Evolutionary conservation across 2,113 vertebrate species (phyloP), one percentile per base, ranked within the genome.

Genomic region (Dunckerocampus dactyliophorus): DNA sequence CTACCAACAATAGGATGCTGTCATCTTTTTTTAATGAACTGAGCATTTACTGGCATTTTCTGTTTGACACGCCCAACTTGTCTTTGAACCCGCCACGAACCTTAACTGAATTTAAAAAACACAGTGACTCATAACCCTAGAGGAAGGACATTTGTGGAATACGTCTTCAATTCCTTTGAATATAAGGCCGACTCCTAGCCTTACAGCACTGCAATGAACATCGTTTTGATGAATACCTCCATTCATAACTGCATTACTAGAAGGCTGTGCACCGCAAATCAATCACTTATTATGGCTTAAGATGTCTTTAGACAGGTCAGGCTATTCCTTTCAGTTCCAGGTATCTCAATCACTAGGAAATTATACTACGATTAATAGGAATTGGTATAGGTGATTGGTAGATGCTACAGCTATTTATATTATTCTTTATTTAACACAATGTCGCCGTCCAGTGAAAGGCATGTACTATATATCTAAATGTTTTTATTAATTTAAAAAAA

Each of bases 141-240:
- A 24, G 21, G 22, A 51, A 51, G 49, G 22, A 14, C 15, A 16
- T 50, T 12, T 22, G 34, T 52, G 10, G 14, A 31, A 19, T 34
- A 22, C 28, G 3, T 50, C 8, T 24, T 52, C 22, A 39, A 48
- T 39, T 21, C 12, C 28, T 51, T 22, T 65, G 39, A 54, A 54
- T 39, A 11, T 15, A 31, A 56, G 11, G 7, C 9, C 19, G 8
- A 9, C 39, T 21, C 8, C 3, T n/a, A 19, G 47, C 17, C 47
- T 19, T 19, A 65, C n/a, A 55, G 46, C 45, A 8, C 6, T 24
- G 20, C 4, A 15, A 28, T 15, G 28, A 48, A 54, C 34, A 49
- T 68, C 6, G 17, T 57, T 37, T 46, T 59, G 47, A 59, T 59
- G 52, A 54, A 59, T 24, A 42, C 14, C 19, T 21, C 21, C 13